Percentiles rank a stretch among this genome's conserved stretches.
These are phyloP conservation scores for Napeogenes inachia DNA, from an alignment of 2,888 invertebrate genomes.

Conservation along the genomic window DNA sequence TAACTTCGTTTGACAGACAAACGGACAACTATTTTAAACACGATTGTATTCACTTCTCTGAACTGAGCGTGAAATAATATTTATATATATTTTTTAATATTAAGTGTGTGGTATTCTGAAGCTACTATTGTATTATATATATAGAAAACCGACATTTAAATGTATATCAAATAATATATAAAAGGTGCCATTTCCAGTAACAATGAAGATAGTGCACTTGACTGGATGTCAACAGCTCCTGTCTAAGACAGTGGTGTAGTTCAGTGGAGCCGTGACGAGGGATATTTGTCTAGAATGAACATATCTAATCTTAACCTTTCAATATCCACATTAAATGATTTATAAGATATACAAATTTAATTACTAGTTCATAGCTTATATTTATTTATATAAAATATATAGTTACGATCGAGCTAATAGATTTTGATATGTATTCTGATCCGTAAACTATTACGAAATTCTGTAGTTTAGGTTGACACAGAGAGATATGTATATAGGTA, in stretches of 20 bases:
- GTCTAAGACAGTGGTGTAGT: slow-evolving; percentile 23
- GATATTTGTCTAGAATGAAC: slow-evolving; percentile 17
- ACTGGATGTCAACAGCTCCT: slow-evolving; percentile 24
- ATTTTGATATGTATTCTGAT: too few species aligned
- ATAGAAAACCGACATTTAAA: not conserved
- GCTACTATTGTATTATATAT: not conserved
- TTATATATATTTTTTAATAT: too few species aligned
- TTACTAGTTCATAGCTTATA: not conserved
- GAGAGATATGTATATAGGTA: too few species aligned
- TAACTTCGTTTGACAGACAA: too few species aligned
- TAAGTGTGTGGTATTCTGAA: too few species aligned
- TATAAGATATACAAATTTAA: not conserved
- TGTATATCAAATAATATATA: not conserved
- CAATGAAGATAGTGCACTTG: slow-evolving; percentile 22
- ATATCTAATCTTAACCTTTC: slow-evolving; percentile 8
- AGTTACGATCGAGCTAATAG: too few species aligned
- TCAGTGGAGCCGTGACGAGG: slow-evolving; percentile 23
- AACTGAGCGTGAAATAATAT: too few species aligned
- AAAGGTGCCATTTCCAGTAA: slow-evolving; percentile 1
- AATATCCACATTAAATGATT: not conserved
- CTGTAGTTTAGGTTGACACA: too few species aligned
- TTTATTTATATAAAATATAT: too few species aligned
- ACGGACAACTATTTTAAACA: too few species aligned
- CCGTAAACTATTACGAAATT: too few species aligned
- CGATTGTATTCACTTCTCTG: too few species aligned